Base-by-base conservation (phyloP, 2,797 vertebrate genomes). In the Numenius phaeopus region DNA sequence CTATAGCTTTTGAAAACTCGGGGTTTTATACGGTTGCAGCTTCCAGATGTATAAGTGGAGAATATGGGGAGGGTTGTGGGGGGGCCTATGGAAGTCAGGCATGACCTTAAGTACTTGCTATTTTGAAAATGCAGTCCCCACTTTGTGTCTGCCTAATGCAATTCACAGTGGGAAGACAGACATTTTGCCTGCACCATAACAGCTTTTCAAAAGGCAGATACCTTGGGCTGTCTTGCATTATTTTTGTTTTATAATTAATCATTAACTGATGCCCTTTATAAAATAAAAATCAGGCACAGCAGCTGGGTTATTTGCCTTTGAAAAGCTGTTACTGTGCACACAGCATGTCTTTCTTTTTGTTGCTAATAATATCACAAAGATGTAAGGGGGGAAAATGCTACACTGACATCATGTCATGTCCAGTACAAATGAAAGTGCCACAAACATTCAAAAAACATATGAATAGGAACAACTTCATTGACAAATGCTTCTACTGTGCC, bases 231-330 rank as follows among this genome's bases (percentile, higher is more conserved):
- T 44, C 83, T 76, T 47, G 69, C n/a, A 34, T 82, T 82, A 34
- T 71, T 82, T 90, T 90, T 76, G 44, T 90, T 87, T 92, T 58
- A 76, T 66, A 76, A 92, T 91, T 92, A 81, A 57, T 86, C 81
- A 73, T 67, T 89, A 87, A 44, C 62, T 89, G 83, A 18, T 90
- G 83, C 46, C 67, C 61, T 91, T 91, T 65, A 79, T 90, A 58
- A 90, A 94, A 93, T 59, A 75, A 81, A 93, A 93, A 78, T 82
- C 70, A 89, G 54, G 52, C 73, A 27, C 40, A 69, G 58, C 88
- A 87, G 76, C 80, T 93, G 58, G 42, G 65, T 75, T 86, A 71
- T 81, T 91, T 86, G 72, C 83, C 76, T 95, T 67, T 91, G 90
- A 83, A 83, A 91, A 86, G 52, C 76, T 95, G 61, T 89, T 96